A percentile compares a stretch with the other conserved stretches of the same genome.
These are phyloP conservation scores for Eucriotettix oculatus DNA, from an alignment of 2,888 invertebrate genomes.

Conservation along the genomic window DNA sequence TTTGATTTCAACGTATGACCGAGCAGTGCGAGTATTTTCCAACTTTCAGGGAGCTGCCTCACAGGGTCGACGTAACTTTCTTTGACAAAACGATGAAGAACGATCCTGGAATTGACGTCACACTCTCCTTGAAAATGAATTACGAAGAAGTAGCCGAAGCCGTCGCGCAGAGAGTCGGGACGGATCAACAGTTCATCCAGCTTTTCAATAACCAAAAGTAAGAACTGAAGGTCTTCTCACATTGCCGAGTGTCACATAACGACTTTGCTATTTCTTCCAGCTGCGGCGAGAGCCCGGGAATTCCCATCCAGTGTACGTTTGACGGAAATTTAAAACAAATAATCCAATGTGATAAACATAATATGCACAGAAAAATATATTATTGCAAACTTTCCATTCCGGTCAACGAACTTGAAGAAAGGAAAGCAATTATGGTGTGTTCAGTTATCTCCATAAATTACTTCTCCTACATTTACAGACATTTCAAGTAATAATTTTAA, in stretches of 20 bases:
- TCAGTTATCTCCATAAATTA: no score
- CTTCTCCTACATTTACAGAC: no score
- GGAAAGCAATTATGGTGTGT: constrained; percentile 76
- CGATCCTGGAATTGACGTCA: constrained; percentile 85
- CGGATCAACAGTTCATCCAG: constrained; percentile 86
- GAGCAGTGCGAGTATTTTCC: no score
- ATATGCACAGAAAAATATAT: constrained; percentile 83
- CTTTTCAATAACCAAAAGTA: constrained; percentile 94
- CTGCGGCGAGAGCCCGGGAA: constrained; percentile 79
- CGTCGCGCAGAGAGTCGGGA: constrained; percentile 79
- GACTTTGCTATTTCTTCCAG: constrained; percentile 26
- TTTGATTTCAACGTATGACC: no score
- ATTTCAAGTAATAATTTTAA: neutral
- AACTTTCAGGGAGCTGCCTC: constrained; percentile 49
- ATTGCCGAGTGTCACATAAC: neutral
- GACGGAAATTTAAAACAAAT: constrained; percentile 84
- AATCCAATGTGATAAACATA: constrained; percentile 72
- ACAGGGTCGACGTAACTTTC: constrained; percentile 85
- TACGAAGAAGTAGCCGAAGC: constrained; percentile 90
- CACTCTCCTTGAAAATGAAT: constrained; percentile 81
- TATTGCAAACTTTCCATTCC: constrained; percentile 93
- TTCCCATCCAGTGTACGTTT: constrained; percentile 69
- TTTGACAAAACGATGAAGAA: constrained; percentile 87
- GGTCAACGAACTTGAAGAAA: constrained; percentile 93
- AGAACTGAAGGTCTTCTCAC: constrained; percentile 19